Percentiles rank a stretch among this genome's conserved stretches.
phyloP scores from a whole-genome alignment of 2,113 vertebrate species.

The Nannobrachium achirus region DNA sequence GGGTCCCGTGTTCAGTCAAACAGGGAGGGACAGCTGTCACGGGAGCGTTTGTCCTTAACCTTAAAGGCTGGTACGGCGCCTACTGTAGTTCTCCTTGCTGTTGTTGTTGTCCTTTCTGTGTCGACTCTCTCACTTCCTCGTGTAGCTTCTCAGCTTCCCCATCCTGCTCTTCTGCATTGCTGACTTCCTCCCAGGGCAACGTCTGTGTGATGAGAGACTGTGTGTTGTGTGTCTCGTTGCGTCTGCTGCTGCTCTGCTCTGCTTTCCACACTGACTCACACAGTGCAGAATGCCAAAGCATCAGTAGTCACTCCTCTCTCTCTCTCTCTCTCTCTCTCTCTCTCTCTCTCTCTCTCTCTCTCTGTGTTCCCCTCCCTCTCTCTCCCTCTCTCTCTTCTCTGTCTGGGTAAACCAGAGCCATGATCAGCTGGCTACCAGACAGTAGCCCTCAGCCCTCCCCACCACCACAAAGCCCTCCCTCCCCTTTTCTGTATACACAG shows the following conservation, averaged over 20 bases:
- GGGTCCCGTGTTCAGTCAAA: no score
- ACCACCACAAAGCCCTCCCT: slow-evolving; percentile 22
- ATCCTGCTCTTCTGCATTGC: slow-evolving; percentile 54
- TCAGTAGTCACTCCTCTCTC: slow-evolving; percentile 73
- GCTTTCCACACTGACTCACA: slow-evolving; percentile 60
- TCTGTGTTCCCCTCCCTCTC: slow-evolving; percentile 51
- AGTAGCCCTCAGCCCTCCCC: slow-evolving; percentile 21
- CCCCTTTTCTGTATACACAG: slow-evolving; percentile 55
- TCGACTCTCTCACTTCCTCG: slow-evolving; percentile 52
- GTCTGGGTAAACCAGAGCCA: slow-evolving; percentile 64
- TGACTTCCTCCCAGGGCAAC: slow-evolving; percentile 15
- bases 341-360: slow-evolving; percentile 37
- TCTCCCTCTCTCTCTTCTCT: slow-evolving; percentile 25
- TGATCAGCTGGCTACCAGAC: slow-evolving; percentile 79
- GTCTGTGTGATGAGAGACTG: slow-evolving; percentile 40
- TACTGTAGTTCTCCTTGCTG: neutral
- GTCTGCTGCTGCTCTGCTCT: slow-evolving; percentile 38
- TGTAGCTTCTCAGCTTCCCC: slow-evolving; percentile 33
- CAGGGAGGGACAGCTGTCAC: no score
- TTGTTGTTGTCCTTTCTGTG: slow-evolving; percentile 17
- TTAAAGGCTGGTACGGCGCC: no score
- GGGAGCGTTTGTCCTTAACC: no score
- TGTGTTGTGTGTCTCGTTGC: slow-evolving; percentile 42
- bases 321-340: slow-evolving; percentile 51
- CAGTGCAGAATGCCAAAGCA: slow-evolving; percentile 68